Base-by-base conservation (phyloP, 2,888 invertebrate species). In the Drosophila paranaensis region DNA sequence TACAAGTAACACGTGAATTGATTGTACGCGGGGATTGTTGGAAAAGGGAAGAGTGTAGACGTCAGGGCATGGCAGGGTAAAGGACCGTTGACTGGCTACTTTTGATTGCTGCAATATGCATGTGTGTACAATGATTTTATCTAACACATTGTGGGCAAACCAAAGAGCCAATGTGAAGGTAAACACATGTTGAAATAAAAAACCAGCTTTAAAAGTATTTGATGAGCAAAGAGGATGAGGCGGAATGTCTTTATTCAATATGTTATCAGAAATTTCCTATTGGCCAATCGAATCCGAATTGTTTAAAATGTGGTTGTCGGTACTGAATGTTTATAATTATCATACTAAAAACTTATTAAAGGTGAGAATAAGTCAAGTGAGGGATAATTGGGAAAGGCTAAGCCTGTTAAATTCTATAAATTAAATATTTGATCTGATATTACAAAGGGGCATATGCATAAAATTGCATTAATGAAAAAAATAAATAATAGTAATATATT, bases 91-190 rank as follows among this genome's bases (percentile, higher is more conserved):
- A 13, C 30, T n/a, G 10, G 13, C 37, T 10, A 30, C 43, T 35
- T 61, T 45, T 71, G 80, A 77, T 77, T 77, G 76, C 55, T n/a
- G 20, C 56, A 45, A 46, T 51, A 58, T 62, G 64, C 51, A 65
- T 79, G 70, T 79, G 48, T 45, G 57, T n/a, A 9, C 16, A 54
- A 27, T 8, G 61, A 70, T 65, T 62, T 62, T 16, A 40, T 64
- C 39, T 50, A 46, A 42, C 53, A 10, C 51, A 37, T 60, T 56
- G 43, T 54, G 30, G 27, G 9, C 10, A 10, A 27, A 9, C 54
- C 11, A 10, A 6, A 33, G 39, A 6, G 6, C 2, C 30, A 27
- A 30, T 10, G n/a, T 20, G 14, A 2, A 8, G 50, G 33, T 6
- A 14, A 33, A 30, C 20, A 16, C 30, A 30, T 10, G 20, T 37